A percentile compares a stretch with the other conserved stretches of the same genome.
Conservation (phyloP, 2,797 vertebrate genomes). For the Bradypodion ventrale region DNA sequence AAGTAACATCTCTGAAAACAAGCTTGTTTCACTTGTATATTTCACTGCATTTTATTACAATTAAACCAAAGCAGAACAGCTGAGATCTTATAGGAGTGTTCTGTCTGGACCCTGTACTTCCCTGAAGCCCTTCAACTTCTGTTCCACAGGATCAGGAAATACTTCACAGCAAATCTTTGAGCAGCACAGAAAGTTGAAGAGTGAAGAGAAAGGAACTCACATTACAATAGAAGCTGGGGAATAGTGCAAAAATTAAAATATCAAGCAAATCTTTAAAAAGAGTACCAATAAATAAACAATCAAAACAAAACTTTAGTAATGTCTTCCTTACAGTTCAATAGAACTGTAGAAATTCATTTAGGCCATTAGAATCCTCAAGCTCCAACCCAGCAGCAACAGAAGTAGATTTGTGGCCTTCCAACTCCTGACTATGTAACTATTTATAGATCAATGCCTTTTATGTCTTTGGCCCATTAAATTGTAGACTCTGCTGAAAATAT, state of each 20-base stretch:
- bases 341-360: neutral
- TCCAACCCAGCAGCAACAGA: neutral
- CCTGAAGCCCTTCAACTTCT: neutral
- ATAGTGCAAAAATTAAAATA: conserved; percentile 4
- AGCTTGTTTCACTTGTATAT: conserved; percentile 13
- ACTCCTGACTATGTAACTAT: neutral
- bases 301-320: neutral
- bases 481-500: neutral
- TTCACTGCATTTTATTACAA: conserved; percentile 12
- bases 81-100: neutral
- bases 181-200: neutral
- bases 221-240: neutral
- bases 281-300: neutral
- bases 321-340: neutral
- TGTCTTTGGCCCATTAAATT: neutral
- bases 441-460: neutral
- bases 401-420: neutral
- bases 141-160: neutral
- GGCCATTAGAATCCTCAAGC: neutral
- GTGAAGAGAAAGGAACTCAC: neutral
- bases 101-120: neutral
- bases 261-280: neutral
- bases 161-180: neutral
- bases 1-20: neutral
- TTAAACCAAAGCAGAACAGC: conserved; percentile 48